Percentiles rank a stretch among this genome's conserved stretches.
Evolutionary conservation across 2,113 vertebrate species (phyloP).

Genomic region (Pontoporia blainvillei): DNA sequence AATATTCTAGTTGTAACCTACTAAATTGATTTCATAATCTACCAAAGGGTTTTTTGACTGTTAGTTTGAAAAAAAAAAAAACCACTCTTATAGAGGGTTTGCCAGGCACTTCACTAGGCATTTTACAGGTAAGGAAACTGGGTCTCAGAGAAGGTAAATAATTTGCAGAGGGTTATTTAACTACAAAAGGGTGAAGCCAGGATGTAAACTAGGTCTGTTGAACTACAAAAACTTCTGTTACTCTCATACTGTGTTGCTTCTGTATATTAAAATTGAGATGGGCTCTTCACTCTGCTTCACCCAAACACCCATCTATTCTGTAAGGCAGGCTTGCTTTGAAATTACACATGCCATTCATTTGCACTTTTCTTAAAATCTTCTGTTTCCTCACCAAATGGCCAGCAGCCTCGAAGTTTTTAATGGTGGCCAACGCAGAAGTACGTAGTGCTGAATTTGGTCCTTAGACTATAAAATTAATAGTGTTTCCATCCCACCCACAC

Average conservation of each 20-base stretch:
- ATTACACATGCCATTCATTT: not conserved
- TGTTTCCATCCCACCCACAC: not conserved
- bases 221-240: not conserved
- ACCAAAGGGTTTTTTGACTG: not conserved
- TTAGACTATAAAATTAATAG: not conserved
- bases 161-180: not conserved
- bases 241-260: not conserved
- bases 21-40: not conserved
- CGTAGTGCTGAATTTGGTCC: not conserved
- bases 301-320: too few relatives aligned
- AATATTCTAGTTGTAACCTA: not conserved
- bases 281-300: not conserved
- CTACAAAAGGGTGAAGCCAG: not conserved
- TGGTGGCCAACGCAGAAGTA: not conserved
- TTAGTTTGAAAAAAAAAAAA: not conserved
- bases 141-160: not conserved
- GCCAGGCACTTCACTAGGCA: not conserved
- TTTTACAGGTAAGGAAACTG: not conserved
- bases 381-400: not conserved
- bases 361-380: not conserved
- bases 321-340: not conserved
- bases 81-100: not conserved
- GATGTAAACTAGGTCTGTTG: not conserved
- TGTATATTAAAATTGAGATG: not conserved
- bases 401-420: not conserved